Conservation (phyloP, 2,888 invertebrate genomes). For the Drosophila parthenogenetica region DNA sequence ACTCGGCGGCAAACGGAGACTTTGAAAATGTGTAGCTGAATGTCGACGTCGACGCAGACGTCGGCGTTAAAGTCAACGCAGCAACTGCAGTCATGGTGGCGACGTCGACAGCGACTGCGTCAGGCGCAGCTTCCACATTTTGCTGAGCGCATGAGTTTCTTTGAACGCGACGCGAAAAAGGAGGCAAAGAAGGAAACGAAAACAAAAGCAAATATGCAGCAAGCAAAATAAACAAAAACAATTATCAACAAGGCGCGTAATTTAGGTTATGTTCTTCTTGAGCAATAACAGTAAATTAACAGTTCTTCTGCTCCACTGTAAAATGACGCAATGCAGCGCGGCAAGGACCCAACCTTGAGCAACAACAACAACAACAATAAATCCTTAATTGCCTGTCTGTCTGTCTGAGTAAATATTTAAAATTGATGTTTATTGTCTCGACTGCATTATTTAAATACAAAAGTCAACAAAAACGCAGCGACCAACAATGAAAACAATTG, state of each 20-base stretch:
- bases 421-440: slow-evolving; percentile 68
- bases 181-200: slow-evolving; percentile 17
- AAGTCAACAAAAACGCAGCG: slow-evolving; percentile 25
- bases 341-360: slow-evolving; percentile 70
- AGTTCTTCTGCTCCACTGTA: slow-evolving; percentile 7
- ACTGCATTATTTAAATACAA: slow-evolving; percentile 25
- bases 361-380: slow-evolving; percentile 12
- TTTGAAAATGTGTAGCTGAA: slow-evolving; percentile 50
- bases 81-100: slow-evolving; percentile 19
- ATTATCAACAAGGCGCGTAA: slow-evolving; percentile 14
- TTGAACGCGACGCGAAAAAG: slow-evolving; percentile 28
- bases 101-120: slow-evolving; percentile 7
- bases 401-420: slow-evolving; percentile 8
- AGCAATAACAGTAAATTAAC: slow-evolving; percentile 11
- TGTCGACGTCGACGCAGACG: slow-evolving; percentile 31
- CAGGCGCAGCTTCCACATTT: slow-evolving; percentile 58
- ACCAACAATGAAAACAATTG: slow-evolving; percentile 64
- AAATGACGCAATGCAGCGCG: slow-evolving; percentile 44
- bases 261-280: neutral
- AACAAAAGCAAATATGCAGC: slow-evolving; percentile 13
- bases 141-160: slow-evolving; percentile 67
- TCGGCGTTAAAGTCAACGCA: slow-evolving; percentile 25
- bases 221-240: slow-evolving; percentile 4
- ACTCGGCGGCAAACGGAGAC: slow-evolving; percentile 47
- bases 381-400: slow-evolving; percentile 70